These are phyloP conservation scores for Astreopora myriophthalma DNA, from an alignment of 64 coral and sea anemone species.

Conservation along the genomic window DNA sequence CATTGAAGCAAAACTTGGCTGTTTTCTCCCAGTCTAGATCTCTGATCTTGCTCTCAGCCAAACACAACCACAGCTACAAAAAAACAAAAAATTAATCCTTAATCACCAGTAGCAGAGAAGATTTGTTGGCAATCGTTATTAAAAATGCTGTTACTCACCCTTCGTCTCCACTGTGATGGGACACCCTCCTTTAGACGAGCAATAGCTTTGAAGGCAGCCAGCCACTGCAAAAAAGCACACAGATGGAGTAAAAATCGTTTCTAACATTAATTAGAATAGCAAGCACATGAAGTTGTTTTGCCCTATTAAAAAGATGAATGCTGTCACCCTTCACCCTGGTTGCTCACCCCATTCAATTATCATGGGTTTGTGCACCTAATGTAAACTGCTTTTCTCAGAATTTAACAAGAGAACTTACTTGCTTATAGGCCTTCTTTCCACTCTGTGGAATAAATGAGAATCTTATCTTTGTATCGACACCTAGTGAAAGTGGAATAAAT, in stretches of 20 bases:
- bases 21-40: constrained; percentile 97
- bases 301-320: not conserved
- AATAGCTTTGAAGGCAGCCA: constrained; percentile 96
- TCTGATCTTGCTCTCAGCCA: constrained; percentile 88
- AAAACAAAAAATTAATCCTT: not conserved
- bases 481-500: constrained; percentile 36
- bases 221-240: constrained; percentile 72
- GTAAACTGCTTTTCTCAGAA: too few relatives aligned
- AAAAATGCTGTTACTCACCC: constrained; percentile 50
- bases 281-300: not conserved
- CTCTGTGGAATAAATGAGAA: constrained; percentile 98
- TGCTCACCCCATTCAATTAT: too few relatives aligned
- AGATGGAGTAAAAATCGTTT: not conserved
- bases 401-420: constrained; percentile 57
- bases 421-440: constrained; percentile 96
- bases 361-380: too few relatives aligned
- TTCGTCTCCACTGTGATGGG: constrained; percentile 83
- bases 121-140: not conserved
- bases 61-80: constrained; percentile 89
- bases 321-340: not conserved
- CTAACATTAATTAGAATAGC: not conserved
- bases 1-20: constrained; percentile 95
- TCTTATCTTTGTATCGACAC: constrained; percentile 94
- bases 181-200: constrained; percentile 88
- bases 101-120: not conserved